Conservation (phyloP, 2,888 invertebrate genomes). For the Ormyrus nitidulus region DNA sequence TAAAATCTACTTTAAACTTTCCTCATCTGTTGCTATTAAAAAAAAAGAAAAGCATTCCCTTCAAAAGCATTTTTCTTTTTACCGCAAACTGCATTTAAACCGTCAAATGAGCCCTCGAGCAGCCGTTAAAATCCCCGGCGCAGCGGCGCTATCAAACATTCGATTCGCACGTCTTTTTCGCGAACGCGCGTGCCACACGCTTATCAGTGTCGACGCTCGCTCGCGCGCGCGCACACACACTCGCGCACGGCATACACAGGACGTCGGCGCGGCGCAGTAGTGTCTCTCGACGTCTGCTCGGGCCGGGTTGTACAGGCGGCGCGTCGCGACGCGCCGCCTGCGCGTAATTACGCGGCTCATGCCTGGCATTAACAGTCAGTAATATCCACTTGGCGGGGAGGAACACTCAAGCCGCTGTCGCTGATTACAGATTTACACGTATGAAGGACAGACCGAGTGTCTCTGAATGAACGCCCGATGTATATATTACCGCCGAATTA, state of each 20-base stretch:
- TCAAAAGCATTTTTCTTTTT: no score
- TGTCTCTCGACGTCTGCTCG: slow-evolving; percentile 25
- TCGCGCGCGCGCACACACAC: no score
- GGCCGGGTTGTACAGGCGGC: background rate
- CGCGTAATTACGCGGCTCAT: slow-evolving; percentile 49
- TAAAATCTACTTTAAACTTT: no score
- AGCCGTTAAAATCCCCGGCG: background rate
- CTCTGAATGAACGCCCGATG: background rate
- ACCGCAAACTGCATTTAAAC: no score
- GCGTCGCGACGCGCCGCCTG: slow-evolving; percentile 11
- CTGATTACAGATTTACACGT: slow-evolving; percentile 52
- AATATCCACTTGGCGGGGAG: slow-evolving; percentile 18
- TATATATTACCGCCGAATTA: slow-evolving; percentile 20
- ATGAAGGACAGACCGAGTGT: background rate
- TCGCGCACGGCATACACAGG: no score
- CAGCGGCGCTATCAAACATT: slow-evolving; percentile 25
- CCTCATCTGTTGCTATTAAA: no score
- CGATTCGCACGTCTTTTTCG: background rate
- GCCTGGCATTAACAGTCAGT: slow-evolving; percentile 50
- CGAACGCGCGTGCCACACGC: background rate
- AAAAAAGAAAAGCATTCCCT: no score
- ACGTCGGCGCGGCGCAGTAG: background rate
- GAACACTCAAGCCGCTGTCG: slow-evolving; percentile 21
- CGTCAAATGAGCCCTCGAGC: no score
- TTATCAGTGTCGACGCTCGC: background rate